Conservation (phyloP, 2,888 invertebrate genomes). For the Maniola hyperantus region DNA sequence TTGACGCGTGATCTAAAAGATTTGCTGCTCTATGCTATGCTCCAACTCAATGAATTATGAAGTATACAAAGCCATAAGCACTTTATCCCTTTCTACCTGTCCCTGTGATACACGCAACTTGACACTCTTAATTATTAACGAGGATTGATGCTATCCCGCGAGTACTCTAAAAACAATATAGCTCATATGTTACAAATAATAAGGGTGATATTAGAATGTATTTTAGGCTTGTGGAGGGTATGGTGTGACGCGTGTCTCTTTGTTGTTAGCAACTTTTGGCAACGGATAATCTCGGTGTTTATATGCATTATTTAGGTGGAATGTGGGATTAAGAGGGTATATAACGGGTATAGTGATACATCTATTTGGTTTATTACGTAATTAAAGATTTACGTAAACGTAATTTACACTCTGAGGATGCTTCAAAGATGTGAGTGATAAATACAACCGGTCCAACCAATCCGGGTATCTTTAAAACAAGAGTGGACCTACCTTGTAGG, state of each 20-base stretch:
- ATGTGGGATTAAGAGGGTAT: conserved; percentile 11
- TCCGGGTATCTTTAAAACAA: no score
- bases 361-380: not conserved
- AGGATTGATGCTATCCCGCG: conserved; percentile 65
- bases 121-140: conserved; percentile 66
- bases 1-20: no score
- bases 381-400: conserved; percentile 1
- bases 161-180: conserved; percentile 32
- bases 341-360: not conserved
- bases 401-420: not conserved
- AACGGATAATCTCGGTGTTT: conserved; percentile 39
- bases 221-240: not conserved
- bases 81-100: conserved; percentile 39
- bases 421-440: not conserved
- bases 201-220: conserved; percentile 22
- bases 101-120: conserved; percentile 44
- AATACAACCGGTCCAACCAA: no score
- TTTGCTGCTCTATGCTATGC: not conserved
- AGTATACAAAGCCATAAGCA: conserved; percentile 28
- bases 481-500: no score
- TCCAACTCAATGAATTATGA: conserved; percentile 16
- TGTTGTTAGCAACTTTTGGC: conserved; percentile 42
- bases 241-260: conserved; percentile 38
- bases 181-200: conserved; percentile 4
- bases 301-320: conserved; percentile 37